Evolutionary conservation across 2,113 vertebrate species (phyloP), one percentile per base, ranked within the genome.

Genomic region (Myxocyprinus asiaticus): DNA sequence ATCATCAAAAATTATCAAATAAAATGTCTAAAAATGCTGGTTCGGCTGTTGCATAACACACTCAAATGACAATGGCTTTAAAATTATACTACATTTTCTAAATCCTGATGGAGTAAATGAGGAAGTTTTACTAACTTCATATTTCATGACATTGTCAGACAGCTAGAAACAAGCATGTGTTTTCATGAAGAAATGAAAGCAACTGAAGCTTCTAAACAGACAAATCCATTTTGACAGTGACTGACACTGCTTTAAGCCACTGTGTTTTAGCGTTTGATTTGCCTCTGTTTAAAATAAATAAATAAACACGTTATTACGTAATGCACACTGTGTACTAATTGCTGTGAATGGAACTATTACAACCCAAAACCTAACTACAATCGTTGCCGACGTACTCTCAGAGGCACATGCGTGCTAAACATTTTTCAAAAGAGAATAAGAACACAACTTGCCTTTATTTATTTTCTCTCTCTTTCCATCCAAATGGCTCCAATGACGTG

Each of bases 381-480:
- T 9, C 22, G 0, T 48, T 3, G 3, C 22, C 1, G 22, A 33
- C 22, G 1, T 33, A 33, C 10, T 63, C 42, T 11, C 5, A 75
- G 17, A 61, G 56, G 0, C 11, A 7, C 14, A 65, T 11, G 3
- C 0, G n/a, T 14, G 15, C 15, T 50, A n/a, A 7, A 33, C 1
- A 63, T 42, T 17, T 7, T 50, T 33, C 22, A 33, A 33, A n/a
- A 33, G 22, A 33, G 22, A 33, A 33, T 33, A 33, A n/a, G 74
- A 76, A 75, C 78, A 70, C 70, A 91, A 90, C 92, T 92, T 81
- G 56, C 77, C 80, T 81, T 33, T 33, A 33, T 33, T 33, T 89
- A 77, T 77, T 82, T 84, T 72, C 51, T 81, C 73, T 55, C 65
- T 69, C 68, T 55, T 66, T 77, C 86, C 87, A 69, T 80, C 51